Conservation (phyloP, 2,113 vertebrate species). For the Phoxinus phoxinus region DNA sequence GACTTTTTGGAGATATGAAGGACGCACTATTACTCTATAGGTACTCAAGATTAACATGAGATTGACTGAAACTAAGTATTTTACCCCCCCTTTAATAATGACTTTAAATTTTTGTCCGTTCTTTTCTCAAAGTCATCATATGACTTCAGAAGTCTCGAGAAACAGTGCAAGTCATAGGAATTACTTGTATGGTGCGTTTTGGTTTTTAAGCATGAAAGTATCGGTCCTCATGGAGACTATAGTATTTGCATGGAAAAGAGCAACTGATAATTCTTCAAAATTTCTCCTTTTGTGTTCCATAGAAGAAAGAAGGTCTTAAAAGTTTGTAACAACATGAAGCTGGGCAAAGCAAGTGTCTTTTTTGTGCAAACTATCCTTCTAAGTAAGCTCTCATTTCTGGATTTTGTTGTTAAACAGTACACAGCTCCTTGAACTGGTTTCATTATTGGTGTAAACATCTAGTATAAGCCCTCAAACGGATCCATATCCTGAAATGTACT, state of each 20-base stretch:
- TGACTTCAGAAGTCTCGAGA: neutral
- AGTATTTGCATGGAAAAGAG: neutral
- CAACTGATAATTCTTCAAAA: neutral
- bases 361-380: neutral
- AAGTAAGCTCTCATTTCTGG: neutral
- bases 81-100: too few relatives aligned
- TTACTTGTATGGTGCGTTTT: neutral
- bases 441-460: neutral
- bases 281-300: neutral
- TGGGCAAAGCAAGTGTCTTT: neutral
- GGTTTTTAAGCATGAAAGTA: neutral
- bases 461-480: neutral
- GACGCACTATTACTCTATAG: too few relatives aligned
- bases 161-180: neutral
- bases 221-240: neutral
- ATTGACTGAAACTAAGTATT: too few relatives aligned
- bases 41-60: too few relatives aligned
- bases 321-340: neutral
- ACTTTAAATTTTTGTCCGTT: neutral
- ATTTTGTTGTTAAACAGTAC: neutral
- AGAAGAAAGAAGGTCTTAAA: neutral
- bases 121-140: neutral
- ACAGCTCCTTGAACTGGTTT: neutral
- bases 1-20: too few relatives aligned
- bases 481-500: neutral